These are phyloP conservation scores for Latrodectus elegans DNA, from an alignment of 2,888 invertebrate species.

Conservation along the genomic window DNA sequence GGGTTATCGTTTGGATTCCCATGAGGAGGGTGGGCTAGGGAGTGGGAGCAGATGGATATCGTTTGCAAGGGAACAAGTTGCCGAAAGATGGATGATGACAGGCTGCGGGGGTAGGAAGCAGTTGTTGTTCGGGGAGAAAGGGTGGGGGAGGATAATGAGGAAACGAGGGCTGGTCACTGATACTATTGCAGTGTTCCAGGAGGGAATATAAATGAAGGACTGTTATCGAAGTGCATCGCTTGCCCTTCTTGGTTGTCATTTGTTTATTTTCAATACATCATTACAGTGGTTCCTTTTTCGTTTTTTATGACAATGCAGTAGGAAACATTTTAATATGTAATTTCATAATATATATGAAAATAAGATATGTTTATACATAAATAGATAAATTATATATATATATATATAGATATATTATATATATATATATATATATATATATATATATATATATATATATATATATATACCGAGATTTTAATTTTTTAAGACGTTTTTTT, in stretches of 20 bases:
- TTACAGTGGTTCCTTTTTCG: no score
- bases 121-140: not conserved
- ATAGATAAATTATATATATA: no score
- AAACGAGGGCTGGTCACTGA: not conserved
- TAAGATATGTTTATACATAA: no score
- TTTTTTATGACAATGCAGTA: no score
- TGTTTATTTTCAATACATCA: no score
- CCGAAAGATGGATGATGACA: not conserved
- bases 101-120: not conserved
- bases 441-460: no score
- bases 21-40: not conserved
- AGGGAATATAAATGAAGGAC: not conserved
- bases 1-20: conserved; percentile 5
- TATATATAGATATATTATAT: no score
- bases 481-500: no score
- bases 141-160: not conserved
- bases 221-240: not conserved
- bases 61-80: not conserved
- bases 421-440: no score
- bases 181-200: not conserved
- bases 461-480: no score
- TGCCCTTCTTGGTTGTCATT: not conserved
- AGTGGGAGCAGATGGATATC: conserved; percentile 8
- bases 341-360: no score
- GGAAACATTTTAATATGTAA: no score